These are phyloP conservation scores for Typhlichthys subterraneus DNA, from an alignment of 2,797 vertebrate species.

Conservation along the genomic window DNA sequence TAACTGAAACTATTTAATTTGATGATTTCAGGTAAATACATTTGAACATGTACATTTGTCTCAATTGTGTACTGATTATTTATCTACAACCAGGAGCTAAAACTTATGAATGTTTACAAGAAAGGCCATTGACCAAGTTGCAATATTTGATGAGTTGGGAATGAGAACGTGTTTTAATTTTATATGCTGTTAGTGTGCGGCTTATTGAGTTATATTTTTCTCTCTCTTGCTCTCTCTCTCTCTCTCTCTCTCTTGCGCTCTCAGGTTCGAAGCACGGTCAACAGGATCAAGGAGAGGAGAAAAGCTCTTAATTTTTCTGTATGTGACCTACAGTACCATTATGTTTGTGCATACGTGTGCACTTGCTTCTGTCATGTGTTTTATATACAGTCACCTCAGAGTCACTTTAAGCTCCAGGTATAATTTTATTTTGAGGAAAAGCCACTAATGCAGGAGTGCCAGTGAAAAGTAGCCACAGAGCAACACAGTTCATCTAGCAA, in stretches of 20 bases:
- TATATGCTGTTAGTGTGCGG: not conserved
- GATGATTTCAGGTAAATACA: no score
- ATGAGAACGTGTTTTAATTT: no score
- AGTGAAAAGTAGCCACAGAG: conserved; percentile 56
- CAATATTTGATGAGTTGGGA: no score
- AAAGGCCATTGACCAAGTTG: no score
- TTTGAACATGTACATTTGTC: no score
- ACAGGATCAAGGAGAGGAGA: conserved; percentile 83
- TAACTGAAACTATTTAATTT: no score
- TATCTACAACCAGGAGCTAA: no score
- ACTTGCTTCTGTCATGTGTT: conserved; percentile 2
- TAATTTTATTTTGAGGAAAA: conserved; percentile 31
- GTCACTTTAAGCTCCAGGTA: conserved; percentile 4
- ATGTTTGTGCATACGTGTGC: conserved; percentile 4
- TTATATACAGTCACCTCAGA: no score
- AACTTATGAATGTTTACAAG: no score
- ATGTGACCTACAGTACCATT: conserved; percentile 52
- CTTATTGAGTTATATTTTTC: not conserved
- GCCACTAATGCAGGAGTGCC: conserved; percentile 29
- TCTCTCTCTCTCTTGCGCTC: conserved; percentile 23
- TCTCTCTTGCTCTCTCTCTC: conserved; percentile 8
- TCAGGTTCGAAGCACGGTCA: conserved; percentile 82
- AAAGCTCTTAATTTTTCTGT: conserved; percentile 83
- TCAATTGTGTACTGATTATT: no score
- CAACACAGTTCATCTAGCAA: conserved; percentile 42